A percentile compares a stretch with the other conserved stretches of the same genome.
Conservation (phyloP, 35 echinoderm and acorn worm genomes). For the Eucidaris tribuloides region DNA sequence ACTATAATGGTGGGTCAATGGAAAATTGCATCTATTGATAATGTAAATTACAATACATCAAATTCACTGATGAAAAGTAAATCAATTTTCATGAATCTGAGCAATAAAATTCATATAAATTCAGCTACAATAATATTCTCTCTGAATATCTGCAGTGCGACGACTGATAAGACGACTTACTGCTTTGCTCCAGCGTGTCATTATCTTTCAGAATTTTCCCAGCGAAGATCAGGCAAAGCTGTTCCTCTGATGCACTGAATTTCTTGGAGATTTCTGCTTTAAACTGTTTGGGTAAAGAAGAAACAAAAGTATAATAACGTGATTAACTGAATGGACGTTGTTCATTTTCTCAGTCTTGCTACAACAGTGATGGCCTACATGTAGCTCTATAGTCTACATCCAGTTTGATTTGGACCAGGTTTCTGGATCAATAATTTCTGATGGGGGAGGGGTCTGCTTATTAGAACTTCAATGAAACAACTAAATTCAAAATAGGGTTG, state of each 20-base stretch:
- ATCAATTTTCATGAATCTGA: no score
- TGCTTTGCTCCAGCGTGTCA: slow-evolving; percentile 87
- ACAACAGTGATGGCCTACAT: not conserved
- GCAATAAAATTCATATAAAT: no score
- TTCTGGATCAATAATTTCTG: not conserved
- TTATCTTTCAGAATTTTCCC: slow-evolving; percentile 97
- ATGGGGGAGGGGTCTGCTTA: not conserved
- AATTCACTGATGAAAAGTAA: no score
- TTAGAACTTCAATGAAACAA: no score
- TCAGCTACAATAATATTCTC: no score
- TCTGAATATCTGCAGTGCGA: no score
- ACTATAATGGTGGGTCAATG: no score
- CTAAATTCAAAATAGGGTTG: no score
- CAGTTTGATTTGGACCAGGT: not conserved
- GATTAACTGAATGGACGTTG: not conserved
- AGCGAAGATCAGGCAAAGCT: slow-evolving; percentile 93
- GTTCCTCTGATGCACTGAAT: slow-evolving; percentile 76
- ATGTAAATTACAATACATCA: no score
- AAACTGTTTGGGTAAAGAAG: slow-evolving; percentile 54
- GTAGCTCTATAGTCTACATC: not conserved
- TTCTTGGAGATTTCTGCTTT: slow-evolving; percentile 96
- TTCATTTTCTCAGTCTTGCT: not conserved
- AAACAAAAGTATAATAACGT: not conserved
- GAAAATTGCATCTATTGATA: no score
- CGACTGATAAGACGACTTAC: slow-evolving; percentile 73